These are phyloP conservation scores for Scatophagus argus DNA, from an alignment of 2,113 vertebrate species.

Conservation along the genomic window DNA sequence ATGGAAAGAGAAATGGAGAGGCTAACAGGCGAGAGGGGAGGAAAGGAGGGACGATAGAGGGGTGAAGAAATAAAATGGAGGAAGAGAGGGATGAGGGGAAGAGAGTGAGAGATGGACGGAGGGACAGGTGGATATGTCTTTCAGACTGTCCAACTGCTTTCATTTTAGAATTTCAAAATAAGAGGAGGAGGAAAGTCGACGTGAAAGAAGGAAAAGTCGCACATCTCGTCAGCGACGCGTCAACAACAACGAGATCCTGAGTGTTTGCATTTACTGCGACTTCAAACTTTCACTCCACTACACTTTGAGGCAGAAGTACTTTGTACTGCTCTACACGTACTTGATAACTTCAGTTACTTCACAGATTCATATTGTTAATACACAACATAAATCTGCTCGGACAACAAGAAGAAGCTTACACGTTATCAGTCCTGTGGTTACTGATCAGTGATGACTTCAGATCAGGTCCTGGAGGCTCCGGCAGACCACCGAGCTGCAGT, in stretches of 20 bases:
- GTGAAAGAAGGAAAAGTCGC: background rate
- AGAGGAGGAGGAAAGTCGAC: constrained; percentile 2
- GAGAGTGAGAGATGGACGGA: background rate
- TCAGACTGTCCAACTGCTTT: background rate
- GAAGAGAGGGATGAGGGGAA: constrained; percentile 69
- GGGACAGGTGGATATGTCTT: background rate
- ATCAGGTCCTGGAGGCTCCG: constrained; percentile 4
- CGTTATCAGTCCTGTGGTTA: background rate
- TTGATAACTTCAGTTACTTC: no score
- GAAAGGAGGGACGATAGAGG: background rate
- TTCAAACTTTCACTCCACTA: no score
- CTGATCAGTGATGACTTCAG: background rate
- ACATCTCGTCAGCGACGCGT: constrained; percentile 87
- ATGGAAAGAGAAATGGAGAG: no score
- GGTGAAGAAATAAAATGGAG: no score
- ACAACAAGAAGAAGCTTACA: no score
- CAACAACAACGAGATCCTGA: constrained; percentile 93
- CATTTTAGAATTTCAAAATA: no score
- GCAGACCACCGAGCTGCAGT: constrained; percentile 11
- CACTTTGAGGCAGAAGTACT: no score
- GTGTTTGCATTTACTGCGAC: no score
- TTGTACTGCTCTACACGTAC: no score
- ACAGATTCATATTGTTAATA: no score
- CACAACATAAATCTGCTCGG: no score
- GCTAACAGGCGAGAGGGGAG: background rate